phyloP scores from a whole-genome alignment of 2,797 vertebrate genomes.

The Hapalemur alaotrensis region DNA sequence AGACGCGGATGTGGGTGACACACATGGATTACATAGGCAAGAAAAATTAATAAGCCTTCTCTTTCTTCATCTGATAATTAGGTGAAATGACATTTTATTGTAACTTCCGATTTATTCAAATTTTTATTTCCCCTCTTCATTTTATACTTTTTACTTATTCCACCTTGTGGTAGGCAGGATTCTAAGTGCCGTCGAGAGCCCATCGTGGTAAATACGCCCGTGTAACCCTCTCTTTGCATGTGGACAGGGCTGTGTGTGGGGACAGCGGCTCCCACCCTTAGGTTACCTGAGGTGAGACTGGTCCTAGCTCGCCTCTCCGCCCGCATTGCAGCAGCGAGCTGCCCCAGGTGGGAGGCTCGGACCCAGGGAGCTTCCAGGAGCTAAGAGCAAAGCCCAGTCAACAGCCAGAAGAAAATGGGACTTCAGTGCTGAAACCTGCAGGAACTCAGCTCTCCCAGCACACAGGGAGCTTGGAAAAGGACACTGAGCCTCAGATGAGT shows the following conservation, averaged over 20 bases:
- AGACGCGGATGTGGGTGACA: accelerated
- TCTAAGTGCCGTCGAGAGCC: background rate
- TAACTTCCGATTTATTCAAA: background rate
- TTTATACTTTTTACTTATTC: background rate
- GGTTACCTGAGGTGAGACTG: accelerated
- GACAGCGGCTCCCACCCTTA: background rate
- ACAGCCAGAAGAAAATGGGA: background rate
- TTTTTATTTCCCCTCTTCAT: background rate
- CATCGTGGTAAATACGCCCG: accelerated
- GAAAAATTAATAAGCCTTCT: background rate
- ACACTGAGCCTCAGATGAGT: accelerated
- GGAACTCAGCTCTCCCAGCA: background rate
- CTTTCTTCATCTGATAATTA: background rate
- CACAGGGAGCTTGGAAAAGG: background rate
- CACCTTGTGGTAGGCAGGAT: background rate
- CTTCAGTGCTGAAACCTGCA: background rate
- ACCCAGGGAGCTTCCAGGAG: background rate
- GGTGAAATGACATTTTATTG: background rate
- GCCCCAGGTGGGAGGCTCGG: accelerated
- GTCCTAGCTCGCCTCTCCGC: accelerated
- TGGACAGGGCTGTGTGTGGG: background rate
- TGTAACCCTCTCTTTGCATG: background rate
- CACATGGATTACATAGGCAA: accelerated
- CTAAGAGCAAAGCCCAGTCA: background rate
- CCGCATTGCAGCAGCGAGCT: background rate